These are phyloP conservation scores for Molothrus ater DNA, from an alignment of 2,797 vertebrate genomes.

Conservation along the genomic window DNA sequence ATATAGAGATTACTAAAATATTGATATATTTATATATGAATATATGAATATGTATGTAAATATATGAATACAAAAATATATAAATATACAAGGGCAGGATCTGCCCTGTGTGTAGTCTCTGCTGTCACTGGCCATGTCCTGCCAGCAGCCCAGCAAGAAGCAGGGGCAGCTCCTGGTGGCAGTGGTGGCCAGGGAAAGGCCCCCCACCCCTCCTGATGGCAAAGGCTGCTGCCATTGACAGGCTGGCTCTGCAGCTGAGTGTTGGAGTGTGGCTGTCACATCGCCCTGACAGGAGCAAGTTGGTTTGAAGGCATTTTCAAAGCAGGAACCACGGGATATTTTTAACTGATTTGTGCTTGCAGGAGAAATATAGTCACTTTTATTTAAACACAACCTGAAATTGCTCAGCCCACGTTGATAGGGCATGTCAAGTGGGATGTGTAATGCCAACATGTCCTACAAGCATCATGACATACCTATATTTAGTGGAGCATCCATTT, in stretches of 20 bases:
- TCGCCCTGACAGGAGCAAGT: not conserved
- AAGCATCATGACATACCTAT: not conserved
- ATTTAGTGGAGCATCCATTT: not conserved
- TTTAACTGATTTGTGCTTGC: constrained; percentile 20
- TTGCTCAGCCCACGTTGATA: not conserved
- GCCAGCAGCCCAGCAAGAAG: not conserved
- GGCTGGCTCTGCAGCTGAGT: not conserved
- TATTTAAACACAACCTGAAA: constrained; percentile 28
- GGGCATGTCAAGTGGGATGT: constrained; percentile 42
- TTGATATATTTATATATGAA: too few species aligned
- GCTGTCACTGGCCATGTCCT: not conserved
- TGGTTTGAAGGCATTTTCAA: constrained; percentile 10
- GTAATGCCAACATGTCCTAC: constrained; percentile 36
- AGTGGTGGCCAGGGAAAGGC: not conserved
- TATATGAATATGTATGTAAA: too few species aligned
- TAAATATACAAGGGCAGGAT: not conserved
- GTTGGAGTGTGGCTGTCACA: not conserved
- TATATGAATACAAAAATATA: not conserved
- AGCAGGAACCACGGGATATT: constrained; percentile 1
- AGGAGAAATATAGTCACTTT: constrained; percentile 2
- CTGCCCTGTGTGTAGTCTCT: not conserved
- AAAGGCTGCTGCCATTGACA: not conserved
- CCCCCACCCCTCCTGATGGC: not conserved
- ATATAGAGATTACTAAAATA: too few species aligned
- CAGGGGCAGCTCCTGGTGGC: not conserved